These are phyloP conservation scores for Drosophila novamexicana DNA, from an alignment of 1,140 invertebrate species.

Conservation along the genomic window DNA sequence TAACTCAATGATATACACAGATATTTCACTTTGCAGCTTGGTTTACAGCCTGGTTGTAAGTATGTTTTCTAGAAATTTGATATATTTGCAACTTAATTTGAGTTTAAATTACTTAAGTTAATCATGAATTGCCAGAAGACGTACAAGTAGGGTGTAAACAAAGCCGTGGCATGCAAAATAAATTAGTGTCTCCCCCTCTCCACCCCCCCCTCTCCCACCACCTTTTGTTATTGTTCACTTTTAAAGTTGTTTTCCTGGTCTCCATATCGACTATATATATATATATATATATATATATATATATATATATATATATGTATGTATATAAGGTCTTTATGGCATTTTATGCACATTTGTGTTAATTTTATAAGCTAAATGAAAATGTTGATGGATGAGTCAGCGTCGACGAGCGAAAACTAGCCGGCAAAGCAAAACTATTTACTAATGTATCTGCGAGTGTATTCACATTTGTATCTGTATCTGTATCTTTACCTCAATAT, in stretches of 20 bases:
- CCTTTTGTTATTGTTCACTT: not conserved
- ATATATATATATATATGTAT: not conserved
- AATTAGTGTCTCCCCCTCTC: too few relatives aligned
- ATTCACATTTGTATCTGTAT: conserved; percentile 18
- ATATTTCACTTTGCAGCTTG: too few relatives aligned
- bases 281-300: too few relatives aligned
- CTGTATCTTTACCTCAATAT: not conserved
- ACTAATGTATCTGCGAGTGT: conserved; percentile 16
- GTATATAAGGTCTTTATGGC: not conserved
- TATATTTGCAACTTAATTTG: not conserved
- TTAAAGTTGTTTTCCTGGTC: conserved; percentile 27
- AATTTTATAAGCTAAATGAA: conserved; percentile 60
- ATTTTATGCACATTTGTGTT: conserved; percentile 56
- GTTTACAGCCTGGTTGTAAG: too few relatives aligned
- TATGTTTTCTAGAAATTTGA: too few relatives aligned
- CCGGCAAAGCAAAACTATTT: conserved; percentile 23
- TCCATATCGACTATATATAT: conserved; percentile 3
- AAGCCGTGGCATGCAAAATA: not conserved
- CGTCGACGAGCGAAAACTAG: conserved; percentile 42
- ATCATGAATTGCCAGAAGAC: not conserved
- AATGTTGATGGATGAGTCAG: conserved; percentile 49
- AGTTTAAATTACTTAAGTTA: not conserved
- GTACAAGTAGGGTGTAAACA: not conserved
- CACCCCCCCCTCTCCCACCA: too few relatives aligned
- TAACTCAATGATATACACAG: too few relatives aligned